Percentiles rank a stretch among this genome's conserved stretches.
These are phyloP conservation scores for Cyprinodon variegatus DNA, from an alignment of 2,113 vertebrate genomes.

Conservation along the genomic window DNA sequence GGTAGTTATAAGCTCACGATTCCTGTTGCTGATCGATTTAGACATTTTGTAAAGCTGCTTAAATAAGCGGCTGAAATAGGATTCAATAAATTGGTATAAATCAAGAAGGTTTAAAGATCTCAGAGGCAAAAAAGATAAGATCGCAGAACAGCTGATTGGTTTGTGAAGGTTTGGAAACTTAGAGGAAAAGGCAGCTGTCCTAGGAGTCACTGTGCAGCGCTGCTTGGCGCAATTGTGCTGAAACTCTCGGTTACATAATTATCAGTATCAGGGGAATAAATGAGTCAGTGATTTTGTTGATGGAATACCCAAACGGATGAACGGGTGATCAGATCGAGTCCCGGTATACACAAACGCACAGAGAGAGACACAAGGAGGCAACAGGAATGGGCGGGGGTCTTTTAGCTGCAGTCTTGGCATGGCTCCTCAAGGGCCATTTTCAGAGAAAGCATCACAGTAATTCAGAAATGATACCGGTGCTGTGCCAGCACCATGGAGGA, in stretches of 20 bases:
- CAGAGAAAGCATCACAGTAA: conserved; percentile 53
- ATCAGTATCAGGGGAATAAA: conserved; percentile 12
- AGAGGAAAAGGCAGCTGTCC: background rate
- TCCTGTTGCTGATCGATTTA: conserved; percentile 28
- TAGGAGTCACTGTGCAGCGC: background rate
- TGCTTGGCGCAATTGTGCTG: conserved; percentile 1
- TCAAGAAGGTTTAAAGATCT: background rate
- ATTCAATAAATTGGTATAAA: background rate
- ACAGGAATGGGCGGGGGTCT: background rate
- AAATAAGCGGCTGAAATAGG: conserved; percentile 3
- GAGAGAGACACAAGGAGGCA: conserved; percentile 1
- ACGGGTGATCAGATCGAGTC: conserved; percentile 9
- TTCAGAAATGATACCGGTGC: conserved; percentile 41
- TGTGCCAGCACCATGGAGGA: conserved; percentile 37
- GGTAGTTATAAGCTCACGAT: conserved; percentile 42
- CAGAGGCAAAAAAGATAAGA: background rate
- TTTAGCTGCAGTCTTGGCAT: conserved; percentile 68
- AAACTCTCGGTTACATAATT: conserved; percentile 17
- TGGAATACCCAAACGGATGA: conserved; percentile 17
- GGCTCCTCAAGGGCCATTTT: conserved; percentile 61
- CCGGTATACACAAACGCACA: background rate
- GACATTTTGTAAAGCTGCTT: conserved; percentile 10
- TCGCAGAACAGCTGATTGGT: conserved; percentile 10
- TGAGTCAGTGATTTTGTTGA: conserved; percentile 21
- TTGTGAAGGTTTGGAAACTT: background rate